Conservation (phyloP, 2,113 vertebrate species). For the Pseudopodoces humilis region DNA sequence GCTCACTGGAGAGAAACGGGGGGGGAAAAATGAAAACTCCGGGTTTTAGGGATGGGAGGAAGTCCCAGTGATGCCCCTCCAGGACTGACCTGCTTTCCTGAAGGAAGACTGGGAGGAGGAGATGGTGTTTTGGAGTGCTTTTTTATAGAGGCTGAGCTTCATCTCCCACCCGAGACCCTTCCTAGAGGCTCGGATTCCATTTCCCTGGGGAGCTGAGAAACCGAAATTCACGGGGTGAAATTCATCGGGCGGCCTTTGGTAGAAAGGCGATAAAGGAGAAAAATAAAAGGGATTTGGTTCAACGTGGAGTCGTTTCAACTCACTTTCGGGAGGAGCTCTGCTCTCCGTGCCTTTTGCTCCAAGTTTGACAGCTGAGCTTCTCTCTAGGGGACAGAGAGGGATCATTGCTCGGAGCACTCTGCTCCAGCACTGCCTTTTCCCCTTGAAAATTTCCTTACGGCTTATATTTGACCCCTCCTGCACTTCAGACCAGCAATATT, state of each 20-base stretch:
- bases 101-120: neutral
- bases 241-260: rapidly evolving
- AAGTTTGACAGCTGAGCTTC: neutral
- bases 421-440: neutral
- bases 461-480: rapidly evolving
- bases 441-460: rapidly evolving
- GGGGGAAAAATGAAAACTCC: neutral
- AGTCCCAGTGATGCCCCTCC: rapidly evolving
- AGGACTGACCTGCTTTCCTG: neutral
- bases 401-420: rapidly evolving
- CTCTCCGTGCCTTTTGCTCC: rapidly evolving
- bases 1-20: neutral
- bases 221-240: rapidly evolving
- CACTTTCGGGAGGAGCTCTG: neutral
- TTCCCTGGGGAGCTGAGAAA: neutral
- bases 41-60: neutral
- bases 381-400: neutral
- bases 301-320: rapidly evolving
- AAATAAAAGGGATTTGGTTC: rapidly evolving
- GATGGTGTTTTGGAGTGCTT: neutral
- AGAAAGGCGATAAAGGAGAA: rapidly evolving
- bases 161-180: rapidly evolving
- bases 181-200: rapidly evolving
- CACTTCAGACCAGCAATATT: rapidly evolving
- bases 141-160: neutral